phyloP scores from a whole-genome alignment of 2,113 vertebrate genomes.

The Megalops atlanticus region DNA sequence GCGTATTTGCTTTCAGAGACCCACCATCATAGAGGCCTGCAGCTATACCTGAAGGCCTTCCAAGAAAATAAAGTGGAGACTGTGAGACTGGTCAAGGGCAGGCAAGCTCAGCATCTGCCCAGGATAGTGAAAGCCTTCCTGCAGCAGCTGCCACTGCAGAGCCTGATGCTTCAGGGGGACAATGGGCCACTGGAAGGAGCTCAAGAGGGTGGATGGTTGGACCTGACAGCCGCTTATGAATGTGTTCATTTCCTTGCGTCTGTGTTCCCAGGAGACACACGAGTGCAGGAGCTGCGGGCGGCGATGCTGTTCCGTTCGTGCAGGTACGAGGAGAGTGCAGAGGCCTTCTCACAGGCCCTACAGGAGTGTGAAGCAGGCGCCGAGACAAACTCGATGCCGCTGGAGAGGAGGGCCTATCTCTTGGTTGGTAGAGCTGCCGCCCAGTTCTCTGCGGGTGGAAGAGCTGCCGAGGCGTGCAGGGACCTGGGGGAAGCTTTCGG shows the following conservation, averaged over 20 bases:
- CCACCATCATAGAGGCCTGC: slow-evolving; percentile 51
- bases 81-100: slow-evolving; percentile 60
- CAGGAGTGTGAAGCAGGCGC: slow-evolving; percentile 21
- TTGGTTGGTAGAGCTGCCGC: slow-evolving; percentile 79
- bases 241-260: slow-evolving; percentile 71
- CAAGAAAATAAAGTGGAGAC: slow-evolving; percentile 55
- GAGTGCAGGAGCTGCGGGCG: slow-evolving; percentile 63
- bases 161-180: slow-evolving; percentile 35
- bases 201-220: background rate
- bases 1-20: slow-evolving; percentile 73
- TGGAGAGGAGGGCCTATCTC: slow-evolving; percentile 60
- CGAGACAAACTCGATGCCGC: slow-evolving; percentile 7
- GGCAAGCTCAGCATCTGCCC: slow-evolving; percentile 76
- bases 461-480: slow-evolving; percentile 60
- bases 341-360: slow-evolving; percentile 66
- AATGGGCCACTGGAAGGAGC: slow-evolving; percentile 7
- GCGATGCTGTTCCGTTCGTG: slow-evolving; percentile 65
- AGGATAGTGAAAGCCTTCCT: slow-evolving; percentile 68
- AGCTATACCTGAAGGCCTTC: slow-evolving; percentile 79
- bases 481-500: slow-evolving; percentile 82
- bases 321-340: slow-evolving; percentile 73
- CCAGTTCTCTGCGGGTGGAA: slow-evolving; percentile 70
- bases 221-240: slow-evolving; percentile 39
- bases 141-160: slow-evolving; percentile 44
- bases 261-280: slow-evolving; percentile 62